These are phyloP conservation scores for Branchellion lobata DNA, from an alignment of 2,888 invertebrate species.

Conservation along the genomic window DNA sequence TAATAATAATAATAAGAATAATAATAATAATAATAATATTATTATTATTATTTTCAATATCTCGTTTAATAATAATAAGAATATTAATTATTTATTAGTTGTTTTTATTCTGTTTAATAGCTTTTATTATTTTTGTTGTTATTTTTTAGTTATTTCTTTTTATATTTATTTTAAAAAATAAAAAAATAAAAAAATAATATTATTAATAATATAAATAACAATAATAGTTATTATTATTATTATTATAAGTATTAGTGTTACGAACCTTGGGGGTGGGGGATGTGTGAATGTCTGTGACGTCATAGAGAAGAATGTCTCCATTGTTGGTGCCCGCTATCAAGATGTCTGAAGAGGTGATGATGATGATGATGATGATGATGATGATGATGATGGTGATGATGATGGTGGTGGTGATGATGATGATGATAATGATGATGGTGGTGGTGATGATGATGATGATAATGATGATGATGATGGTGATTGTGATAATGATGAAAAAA, in stretches of 20 bases:
- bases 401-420: background rate
- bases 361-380: constrained; percentile 18
- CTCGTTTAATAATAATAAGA: background rate
- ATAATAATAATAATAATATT: background rate
- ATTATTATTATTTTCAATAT: background rate
- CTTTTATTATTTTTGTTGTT: too few species aligned
- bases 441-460: constrained; percentile 19
- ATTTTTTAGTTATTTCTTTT: too few species aligned
- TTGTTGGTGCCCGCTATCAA: background rate
- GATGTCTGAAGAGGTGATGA: background rate
- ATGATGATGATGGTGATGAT: constrained; percentile 14
- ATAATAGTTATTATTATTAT: background rate
- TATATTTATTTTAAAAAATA: background rate
- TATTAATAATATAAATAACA: background rate
- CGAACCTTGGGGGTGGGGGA: background rate
- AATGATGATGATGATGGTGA: constrained; percentile 19
- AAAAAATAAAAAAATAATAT: background rate
- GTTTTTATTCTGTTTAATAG: too few species aligned
- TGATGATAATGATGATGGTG: constrained; percentile 1
- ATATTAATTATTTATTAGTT: background rate
- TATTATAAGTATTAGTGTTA: background rate
- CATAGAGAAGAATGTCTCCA: background rate
- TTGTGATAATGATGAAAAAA: background rate
- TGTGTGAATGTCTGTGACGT: background rate
- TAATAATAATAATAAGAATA: background rate